Evolutionary conservation across 2,888 invertebrate species (phyloP), one percentile per base, ranked within the genome.

Genomic region (Stramonita haemastoma): DNA sequence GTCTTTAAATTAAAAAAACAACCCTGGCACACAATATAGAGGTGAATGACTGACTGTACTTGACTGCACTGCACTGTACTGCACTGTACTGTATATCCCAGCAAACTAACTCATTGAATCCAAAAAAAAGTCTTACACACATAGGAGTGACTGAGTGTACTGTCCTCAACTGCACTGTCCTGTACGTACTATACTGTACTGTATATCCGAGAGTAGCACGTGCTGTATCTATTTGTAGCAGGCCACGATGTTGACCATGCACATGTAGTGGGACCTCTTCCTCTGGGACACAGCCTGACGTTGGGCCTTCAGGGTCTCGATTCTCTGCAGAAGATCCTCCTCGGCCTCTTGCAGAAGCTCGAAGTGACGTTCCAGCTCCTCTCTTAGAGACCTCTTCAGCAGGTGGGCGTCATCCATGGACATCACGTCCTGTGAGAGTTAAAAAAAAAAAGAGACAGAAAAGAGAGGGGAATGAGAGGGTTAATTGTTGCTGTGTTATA

Each of bases 181-280:
- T 46, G 46, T 46, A 46, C 46, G n/a, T n/a, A n/a, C n/a, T n/a
- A n/a, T n/a, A n/a, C n/a, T n/a, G n/a, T n/a, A n/a, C 8, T 46
- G 46, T 46, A 46, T 15, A 6, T 32, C 81, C 29, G 81, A 81
- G 81, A 81, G 60, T 29, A 2, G 17, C 29, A 11, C 22, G 66
- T 22, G 29, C 4, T 11, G 22, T 11, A 19, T 56, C 70, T 87
- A 87, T 26, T 87, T 87, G 88, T 89, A 90, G 81, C 90, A 90
- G 46, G 90, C 89, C n/a, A 90, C 87, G 83, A 90, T 87, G 88
- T 90, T 90, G 86, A 90, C 89, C 81, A 90, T 85, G 32, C 90
- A 90, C 90, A 90, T 90, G 86, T 89, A 90, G 83, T 90, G 90
- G 36, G 89, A 89, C 11, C 90, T 81, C 88, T 90, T 90, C 32